Conservation (phyloP, 2,797 vertebrate species). For the Epinephelus awoara region DNA sequence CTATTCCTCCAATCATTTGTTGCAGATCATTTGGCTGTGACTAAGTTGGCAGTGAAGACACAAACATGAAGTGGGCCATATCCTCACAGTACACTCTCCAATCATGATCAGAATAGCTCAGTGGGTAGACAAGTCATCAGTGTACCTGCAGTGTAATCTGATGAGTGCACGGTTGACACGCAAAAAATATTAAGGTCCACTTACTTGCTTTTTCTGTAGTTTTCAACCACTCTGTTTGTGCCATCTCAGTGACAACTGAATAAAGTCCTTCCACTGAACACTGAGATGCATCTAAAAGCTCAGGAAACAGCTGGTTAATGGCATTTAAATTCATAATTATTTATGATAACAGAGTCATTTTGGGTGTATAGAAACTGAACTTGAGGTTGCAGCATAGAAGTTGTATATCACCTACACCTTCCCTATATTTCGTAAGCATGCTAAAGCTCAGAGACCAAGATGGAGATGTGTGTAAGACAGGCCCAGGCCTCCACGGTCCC, state of each 20-base stretch:
- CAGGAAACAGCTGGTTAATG: not conserved
- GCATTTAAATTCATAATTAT: not conserved
- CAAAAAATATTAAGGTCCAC: not conserved
- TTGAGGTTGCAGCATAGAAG: not conserved
- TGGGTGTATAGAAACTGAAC: not conserved
- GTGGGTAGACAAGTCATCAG: not conserved
- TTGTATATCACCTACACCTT: no score
- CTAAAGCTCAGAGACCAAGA: not conserved
- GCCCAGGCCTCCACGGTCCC: no score
- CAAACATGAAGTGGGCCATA: constrained; percentile 28
- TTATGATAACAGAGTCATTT: not conserved
- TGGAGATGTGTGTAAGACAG: not conserved
- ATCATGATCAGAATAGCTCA: constrained; percentile 29
- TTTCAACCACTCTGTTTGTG: not conserved
- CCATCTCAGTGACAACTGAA: no score
- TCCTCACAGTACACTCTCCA: constrained; percentile 22
- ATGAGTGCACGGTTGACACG: not conserved
- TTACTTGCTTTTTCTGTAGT: not conserved
- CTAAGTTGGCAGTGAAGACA: constrained; percentile 36
- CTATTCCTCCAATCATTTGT: constrained; percentile 22
- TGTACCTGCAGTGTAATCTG: constrained; percentile 31
- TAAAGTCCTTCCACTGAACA: no score
- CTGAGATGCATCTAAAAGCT: not conserved
- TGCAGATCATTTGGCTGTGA: constrained; percentile 48
- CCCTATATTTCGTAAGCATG: no score